Evolutionary conservation across 2,888 invertebrate species (phyloP), one percentile per base, ranked within the genome.

Genomic region (Andrena hattorfiana): DNA sequence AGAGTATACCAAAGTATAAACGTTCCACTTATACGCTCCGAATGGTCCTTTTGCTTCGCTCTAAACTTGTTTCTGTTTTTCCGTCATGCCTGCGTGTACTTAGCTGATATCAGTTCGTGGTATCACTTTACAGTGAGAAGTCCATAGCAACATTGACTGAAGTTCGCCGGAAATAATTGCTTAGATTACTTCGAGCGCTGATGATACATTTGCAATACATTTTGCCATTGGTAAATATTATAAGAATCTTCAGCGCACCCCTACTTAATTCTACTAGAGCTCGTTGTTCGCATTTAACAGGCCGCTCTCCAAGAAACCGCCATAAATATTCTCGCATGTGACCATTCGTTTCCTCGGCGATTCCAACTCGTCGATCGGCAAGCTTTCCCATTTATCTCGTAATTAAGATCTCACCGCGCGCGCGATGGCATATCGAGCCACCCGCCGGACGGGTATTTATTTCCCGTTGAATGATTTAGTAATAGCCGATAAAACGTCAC

Each of bases 351-450:
- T 81, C 59, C 78, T 35, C 68, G 51, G n/a, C 62, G 62, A 64
- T 85, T 80, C 16, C 69, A 49, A 54, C 60, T 76, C 80, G 62
- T 77, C 81, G 82, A 76, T 85, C 87, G 62, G 56, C 59, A 70
- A 77, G 62, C 76, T 84, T 89, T 79, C 73, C 77, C 68, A 63
- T 85, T 90, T 93, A 93, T 93, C 93, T 86, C 87, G 90, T 79
- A 92, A 93, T 93, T 93, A 93, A 89, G 92, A 93, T 93, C 92
- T 91, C 79, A 59, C 56, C 70, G 54, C 20, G 62, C 51, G 7
- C 54, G 16, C 77, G 70, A 64, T 78, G 69, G 64, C 75, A 69
- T 62, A 35, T 49, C 48, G 59, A 49, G 49, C 66, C 74, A 64
- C 67, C 81, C 72, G 76, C 67, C 63, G 60, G 82, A 79, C 82